A percentile compares a stretch with the other conserved stretches of the same genome.
Conservation (phyloP, 2,113 vertebrate genomes). For the Ovibos moschatus region DNA sequence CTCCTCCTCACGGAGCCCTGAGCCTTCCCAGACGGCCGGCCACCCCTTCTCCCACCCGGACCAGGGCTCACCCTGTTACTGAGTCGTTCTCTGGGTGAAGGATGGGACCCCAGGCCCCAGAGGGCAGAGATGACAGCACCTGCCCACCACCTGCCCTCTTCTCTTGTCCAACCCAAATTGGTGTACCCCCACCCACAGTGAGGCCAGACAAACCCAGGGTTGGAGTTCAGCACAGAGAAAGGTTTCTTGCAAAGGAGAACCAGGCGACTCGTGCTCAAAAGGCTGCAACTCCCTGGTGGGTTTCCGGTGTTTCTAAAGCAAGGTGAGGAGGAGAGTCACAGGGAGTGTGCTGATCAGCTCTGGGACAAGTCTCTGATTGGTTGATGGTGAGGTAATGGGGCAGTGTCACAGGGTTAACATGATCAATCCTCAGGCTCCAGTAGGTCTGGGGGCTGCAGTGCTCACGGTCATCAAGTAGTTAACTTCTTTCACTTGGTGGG, state of each 20-base stretch:
- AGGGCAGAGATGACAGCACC: neutral
- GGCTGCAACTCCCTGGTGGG: neutral
- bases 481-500: neutral
- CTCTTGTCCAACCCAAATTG: neutral
- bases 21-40: neutral
- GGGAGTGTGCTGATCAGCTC: fast-evolving
- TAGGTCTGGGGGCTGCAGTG: neutral
- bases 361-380: neutral
- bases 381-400: neutral
- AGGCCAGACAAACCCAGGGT: neutral
- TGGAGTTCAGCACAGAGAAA: neutral
- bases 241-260: neutral
- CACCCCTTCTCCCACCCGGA: neutral
- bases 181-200: neutral
- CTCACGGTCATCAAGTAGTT: neutral
- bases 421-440: neutral
- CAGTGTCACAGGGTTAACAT: neutral
- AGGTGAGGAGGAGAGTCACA: neutral
- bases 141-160: neutral
- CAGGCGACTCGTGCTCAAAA: fast-evolving
- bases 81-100: neutral
- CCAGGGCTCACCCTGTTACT: fast-evolving
- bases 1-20: neutral
- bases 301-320: neutral
- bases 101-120: neutral